These are phyloP conservation scores for Xestia xanthographa DNA, from an alignment of 2,888 invertebrate genomes.

Conservation along the genomic window DNA sequence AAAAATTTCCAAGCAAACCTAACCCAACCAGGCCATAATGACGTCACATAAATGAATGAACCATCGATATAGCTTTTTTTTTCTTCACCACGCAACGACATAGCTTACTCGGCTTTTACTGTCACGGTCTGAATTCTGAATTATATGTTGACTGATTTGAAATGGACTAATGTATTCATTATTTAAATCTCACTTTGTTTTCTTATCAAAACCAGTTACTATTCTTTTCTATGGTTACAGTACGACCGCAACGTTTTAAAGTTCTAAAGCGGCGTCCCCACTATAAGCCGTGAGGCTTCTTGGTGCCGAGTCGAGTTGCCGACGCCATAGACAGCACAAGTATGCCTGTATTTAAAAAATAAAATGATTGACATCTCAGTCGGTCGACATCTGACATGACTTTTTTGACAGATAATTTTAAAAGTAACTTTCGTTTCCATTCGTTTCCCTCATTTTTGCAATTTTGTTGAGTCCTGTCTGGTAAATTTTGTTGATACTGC, in stretches of 20 bases:
- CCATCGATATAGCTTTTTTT: constrained; percentile 61
- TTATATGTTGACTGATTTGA: background rate
- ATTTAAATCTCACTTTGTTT: background rate
- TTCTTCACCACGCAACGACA: constrained; percentile 57
- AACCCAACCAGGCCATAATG: constrained; percentile 93
- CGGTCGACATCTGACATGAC: background rate
- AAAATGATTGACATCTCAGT: background rate
- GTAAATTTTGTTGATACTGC: constrained; percentile 44
- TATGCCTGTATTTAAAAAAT: no score
- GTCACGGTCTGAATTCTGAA: constrained; percentile 44
- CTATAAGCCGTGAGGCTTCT: no score
- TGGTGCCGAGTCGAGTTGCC: background rate
- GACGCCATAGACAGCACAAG: background rate
- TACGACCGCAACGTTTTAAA: background rate
- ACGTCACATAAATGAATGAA: constrained; percentile 88
- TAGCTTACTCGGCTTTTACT: constrained; percentile 45
- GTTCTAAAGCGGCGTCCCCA: background rate
- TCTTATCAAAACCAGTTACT: background rate
- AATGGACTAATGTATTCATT: background rate
- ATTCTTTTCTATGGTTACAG: background rate
- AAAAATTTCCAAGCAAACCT: constrained; percentile 93
- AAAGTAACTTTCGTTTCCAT: constrained; percentile 60
- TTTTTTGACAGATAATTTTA: constrained; percentile 59
- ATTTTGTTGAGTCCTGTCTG: constrained; percentile 49
- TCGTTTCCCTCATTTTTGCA: constrained; percentile 57